Base-by-base conservation (phyloP, 35 echinoderm and acorn worm genomes). In the Acanthaster planci region DNA sequence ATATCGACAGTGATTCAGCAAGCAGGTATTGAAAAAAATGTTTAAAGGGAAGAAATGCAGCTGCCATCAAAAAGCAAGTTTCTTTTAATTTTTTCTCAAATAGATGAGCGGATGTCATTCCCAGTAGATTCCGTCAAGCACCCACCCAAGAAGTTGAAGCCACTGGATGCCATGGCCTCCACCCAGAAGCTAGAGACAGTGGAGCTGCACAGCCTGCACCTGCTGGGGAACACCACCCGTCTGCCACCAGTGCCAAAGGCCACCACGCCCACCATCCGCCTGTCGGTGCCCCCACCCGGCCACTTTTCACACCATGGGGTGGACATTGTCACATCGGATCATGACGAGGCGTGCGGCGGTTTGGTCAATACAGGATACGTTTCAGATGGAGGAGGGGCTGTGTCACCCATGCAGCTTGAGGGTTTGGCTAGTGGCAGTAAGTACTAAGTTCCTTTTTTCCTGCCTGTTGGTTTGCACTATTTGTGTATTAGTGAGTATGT, bases 121-220 rank as follows among this genome's bases (percentile, higher is more conserved):
- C 64, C 64, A 21, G 34, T 14, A 19, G 3, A 72, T 19, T 14
- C 64, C 64, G 15, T 34, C 23, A 72, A 72, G 30, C 64, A 31
- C 64, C 64, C 64, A 29, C 26, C 64, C 64, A 21, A 72, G 30
- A 72, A 72, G 34, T 34, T 72, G 26, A 29, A 72, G 34, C 64
- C 64, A 19, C 2, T 72, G 2, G 9, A 72, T 27, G 23, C 34
- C 64, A 72, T 72, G 64, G 64, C 64, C 57, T 30, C 18, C 16
- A 47, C 42, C 42, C 64, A 72, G 64, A 72, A 30, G 34, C 64
- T 72, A 26, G 64, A 72, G 34, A 72, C 64, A 12, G 30, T 72
- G 64, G 64, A 72, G 64, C n/a, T 72, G 64, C 64, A 72, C n/a
- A 72, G 34, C 64, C 64, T 72, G 26, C 64, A 72, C 7, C 64